These are phyloP conservation scores for Graptemys geographica DNA, from an alignment of 2,797 vertebrate genomes.

Conservation along the genomic window DNA sequence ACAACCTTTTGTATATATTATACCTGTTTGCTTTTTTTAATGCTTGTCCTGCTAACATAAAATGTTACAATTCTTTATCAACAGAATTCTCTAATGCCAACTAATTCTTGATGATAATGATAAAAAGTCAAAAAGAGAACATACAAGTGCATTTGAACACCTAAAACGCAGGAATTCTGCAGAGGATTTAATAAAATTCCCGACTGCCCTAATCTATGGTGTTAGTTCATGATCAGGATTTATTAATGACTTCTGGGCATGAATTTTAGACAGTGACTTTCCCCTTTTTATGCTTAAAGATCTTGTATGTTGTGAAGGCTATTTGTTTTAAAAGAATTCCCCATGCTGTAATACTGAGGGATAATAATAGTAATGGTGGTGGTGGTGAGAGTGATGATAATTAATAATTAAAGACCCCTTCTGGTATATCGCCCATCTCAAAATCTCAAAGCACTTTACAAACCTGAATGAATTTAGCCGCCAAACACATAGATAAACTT, in stretches of 20 bases:
- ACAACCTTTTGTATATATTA: not conserved
- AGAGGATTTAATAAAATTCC: too few relatives aligned
- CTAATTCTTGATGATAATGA: not conserved
- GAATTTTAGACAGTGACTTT: too few relatives aligned
- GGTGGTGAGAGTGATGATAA: too few relatives aligned
- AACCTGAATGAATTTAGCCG: slow-evolving; percentile 1
- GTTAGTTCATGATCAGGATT: too few relatives aligned
- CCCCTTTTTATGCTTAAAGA: too few relatives aligned
- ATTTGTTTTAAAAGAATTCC: too few relatives aligned
- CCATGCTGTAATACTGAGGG: too few relatives aligned
- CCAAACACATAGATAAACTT: not conserved
- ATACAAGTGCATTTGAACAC: too few relatives aligned
- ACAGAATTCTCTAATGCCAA: not conserved
- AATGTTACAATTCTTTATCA: slow-evolving; percentile 18
- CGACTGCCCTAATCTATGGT: too few relatives aligned
- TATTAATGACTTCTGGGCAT: too few relatives aligned
- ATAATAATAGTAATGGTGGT: not conserved
- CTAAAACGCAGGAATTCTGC: too few relatives aligned
- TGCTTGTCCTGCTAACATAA: not conserved
- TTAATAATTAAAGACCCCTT: not conserved
- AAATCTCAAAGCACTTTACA: slow-evolving; percentile 1
- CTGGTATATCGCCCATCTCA: not conserved
- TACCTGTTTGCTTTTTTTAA: slow-evolving; percentile 29
- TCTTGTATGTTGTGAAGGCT: too few relatives aligned
- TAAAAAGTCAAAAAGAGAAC: not conserved